Conservation (phyloP, 2,888 invertebrate genomes). For the Dermolepida albohirtum region DNA sequence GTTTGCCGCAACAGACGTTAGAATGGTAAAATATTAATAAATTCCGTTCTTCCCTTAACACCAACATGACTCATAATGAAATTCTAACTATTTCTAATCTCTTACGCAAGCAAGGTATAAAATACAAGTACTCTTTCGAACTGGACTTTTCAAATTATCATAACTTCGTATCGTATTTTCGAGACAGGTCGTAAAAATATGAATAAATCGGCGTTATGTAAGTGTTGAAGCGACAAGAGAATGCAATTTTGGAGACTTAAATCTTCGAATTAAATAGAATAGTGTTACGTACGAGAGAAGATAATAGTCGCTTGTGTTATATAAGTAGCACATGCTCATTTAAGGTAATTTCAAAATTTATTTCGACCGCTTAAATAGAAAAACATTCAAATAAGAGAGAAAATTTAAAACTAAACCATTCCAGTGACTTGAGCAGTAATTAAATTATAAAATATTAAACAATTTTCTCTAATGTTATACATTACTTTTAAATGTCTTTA, state of each 20-base stretch:
- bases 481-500: no score
- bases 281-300: no score
- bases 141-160: slow-evolving; percentile 4
- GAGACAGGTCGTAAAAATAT: slow-evolving; percentile 10
- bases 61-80: slow-evolving; percentile 39
- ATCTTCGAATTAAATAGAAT: no score
- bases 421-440: no score
- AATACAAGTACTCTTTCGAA: slow-evolving; percentile 6
- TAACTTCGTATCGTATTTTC: slow-evolving; percentile 1
- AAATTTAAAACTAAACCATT: no score
- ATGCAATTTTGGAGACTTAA: not conserved
- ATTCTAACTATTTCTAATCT: slow-evolving; percentile 32
- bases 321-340: no score
- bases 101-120: slow-evolving; percentile 10
- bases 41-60: slow-evolving; percentile 37
- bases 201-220: slow-evolving; percentile 5
- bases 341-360: no score
- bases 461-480: no score
- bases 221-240: not conserved
- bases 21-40: slow-evolving; percentile 40
- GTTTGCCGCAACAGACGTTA: slow-evolving; percentile 40
- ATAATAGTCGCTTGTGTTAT: no score
- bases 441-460: no score
- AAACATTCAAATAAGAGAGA: no score
- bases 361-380: no score